A percentile compares a stretch with the other conserved stretches of the same genome.
These are phyloP conservation scores for Synergus gifuensis DNA, from an alignment of 2,888 invertebrate genomes.

Conservation along the genomic window DNA sequence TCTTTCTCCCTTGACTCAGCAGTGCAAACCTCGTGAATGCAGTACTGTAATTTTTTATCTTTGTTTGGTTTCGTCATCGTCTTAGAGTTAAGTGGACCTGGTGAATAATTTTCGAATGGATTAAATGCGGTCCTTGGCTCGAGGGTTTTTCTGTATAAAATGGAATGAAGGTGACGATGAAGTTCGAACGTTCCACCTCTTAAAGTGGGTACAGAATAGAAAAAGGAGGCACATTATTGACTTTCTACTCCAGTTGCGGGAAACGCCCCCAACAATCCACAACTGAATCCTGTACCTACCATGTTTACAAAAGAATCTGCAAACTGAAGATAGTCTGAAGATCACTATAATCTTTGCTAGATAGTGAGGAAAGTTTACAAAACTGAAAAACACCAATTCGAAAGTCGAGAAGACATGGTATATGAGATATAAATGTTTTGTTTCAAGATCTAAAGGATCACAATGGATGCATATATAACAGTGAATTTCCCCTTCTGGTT, in stretches of 20 bases:
- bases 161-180: constrained; percentile 12
- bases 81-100: not conserved
- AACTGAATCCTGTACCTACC: constrained; percentile 7
- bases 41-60: not conserved
- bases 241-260: constrained; percentile 35
- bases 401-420: not conserved
- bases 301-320: constrained; percentile 29
- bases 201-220: constrained; percentile 16
- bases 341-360: not conserved
- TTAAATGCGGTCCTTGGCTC: not conserved
- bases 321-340: not conserved
- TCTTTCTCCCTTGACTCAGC: not conserved
- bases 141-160: constrained; percentile 18
- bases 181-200: constrained; percentile 5
- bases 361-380: not conserved
- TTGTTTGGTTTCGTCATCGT: not conserved
- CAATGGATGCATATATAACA: not conserved
- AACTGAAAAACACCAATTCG: constrained; percentile 1
- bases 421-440: no score
- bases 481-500: not conserved
- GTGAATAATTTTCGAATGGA: not conserved
- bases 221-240: constrained; percentile 37
- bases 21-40: not conserved
- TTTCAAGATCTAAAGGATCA: not conserved
- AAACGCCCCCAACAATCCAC: constrained; percentile 24